Percentiles rank a stretch among this genome's conserved stretches.
phyloP scores from a whole-genome alignment of 2,888 invertebrate species.

The Drosophila acutilabella region DNA sequence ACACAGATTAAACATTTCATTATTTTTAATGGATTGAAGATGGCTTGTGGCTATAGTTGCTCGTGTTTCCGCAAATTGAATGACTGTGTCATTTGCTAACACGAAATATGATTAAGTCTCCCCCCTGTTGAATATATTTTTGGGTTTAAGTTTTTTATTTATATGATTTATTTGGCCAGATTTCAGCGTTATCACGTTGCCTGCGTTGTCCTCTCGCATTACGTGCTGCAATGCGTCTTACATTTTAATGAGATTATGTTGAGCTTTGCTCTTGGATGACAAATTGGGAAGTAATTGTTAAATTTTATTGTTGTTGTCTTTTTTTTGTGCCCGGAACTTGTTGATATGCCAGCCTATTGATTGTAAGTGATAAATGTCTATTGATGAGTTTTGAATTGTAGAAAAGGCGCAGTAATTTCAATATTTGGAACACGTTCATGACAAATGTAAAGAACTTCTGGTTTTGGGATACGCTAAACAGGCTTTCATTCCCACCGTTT shows the following conservation, averaged over 20 bases:
- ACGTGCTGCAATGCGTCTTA: conserved; percentile 37
- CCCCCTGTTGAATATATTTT: background rate
- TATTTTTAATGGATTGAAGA: no score
- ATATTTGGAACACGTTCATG: conserved; percentile 23
- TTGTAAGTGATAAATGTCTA: conserved; percentile 45
- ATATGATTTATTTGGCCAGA: conserved; percentile 53
- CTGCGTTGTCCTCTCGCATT: conserved; percentile 53
- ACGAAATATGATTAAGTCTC: conserved; percentile 9
- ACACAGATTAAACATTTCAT: background rate
- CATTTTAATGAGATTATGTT: conserved; percentile 52
- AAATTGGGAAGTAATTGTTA: conserved; percentile 70
- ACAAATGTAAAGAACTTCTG: conserved; percentile 20
- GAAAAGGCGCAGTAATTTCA: conserved; percentile 8
- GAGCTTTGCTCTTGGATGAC: conserved; percentile 52
- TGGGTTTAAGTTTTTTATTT: background rate
- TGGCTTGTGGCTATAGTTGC: background rate
- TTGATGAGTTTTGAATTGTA: conserved; percentile 8
- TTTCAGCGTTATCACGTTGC: conserved; percentile 42
- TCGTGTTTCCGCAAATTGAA: background rate
- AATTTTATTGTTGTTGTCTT: conserved; percentile 35
- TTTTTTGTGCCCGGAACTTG: conserved; percentile 54
- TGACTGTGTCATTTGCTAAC: background rate
- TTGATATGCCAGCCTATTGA: conserved; percentile 49
- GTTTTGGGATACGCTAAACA: conserved; percentile 21
- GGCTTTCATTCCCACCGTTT: conserved; percentile 50